These are phyloP conservation scores for Drosophila burlai DNA, from an alignment of 1,140 invertebrate species.

Conservation along the genomic window DNA sequence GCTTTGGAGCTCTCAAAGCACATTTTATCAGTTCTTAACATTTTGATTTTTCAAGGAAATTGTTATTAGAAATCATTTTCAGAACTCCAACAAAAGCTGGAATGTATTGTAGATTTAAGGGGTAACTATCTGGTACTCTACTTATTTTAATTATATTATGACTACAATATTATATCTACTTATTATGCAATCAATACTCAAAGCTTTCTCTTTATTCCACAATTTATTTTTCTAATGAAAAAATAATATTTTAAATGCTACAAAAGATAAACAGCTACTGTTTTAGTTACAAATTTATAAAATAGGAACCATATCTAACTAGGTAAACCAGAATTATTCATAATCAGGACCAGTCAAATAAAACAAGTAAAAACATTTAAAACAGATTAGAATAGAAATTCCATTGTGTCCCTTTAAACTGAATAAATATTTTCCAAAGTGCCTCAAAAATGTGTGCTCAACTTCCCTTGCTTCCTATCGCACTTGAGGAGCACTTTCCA, in stretches of 20 bases:
- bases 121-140: neutral
- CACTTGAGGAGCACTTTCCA: constrained; percentile 74
- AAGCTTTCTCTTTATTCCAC: neutral
- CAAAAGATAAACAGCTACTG: neutral
- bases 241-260: neutral
- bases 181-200: neutral
- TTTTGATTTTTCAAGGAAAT: neutral
- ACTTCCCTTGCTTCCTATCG: constrained; percentile 11
- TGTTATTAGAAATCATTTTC: neutral
- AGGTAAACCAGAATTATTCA: neutral
- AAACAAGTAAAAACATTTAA: neutral
- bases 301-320: neutral
- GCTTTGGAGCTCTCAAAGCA: neutral
- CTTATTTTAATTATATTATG: neutral
- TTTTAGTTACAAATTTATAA: neutral
- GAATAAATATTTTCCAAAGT: constrained; percentile 9
- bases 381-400: neutral
- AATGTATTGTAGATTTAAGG: neutral
- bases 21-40: too few relatives aligned
- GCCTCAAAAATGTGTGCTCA: neutral
- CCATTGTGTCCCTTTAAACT: neutral
- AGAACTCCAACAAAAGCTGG: neutral
- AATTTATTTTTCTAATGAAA: neutral
- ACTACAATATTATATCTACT: neutral
- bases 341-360: neutral